Conservation (phyloP, 2,888 invertebrate species). For the Ptilodon capucinus region DNA sequence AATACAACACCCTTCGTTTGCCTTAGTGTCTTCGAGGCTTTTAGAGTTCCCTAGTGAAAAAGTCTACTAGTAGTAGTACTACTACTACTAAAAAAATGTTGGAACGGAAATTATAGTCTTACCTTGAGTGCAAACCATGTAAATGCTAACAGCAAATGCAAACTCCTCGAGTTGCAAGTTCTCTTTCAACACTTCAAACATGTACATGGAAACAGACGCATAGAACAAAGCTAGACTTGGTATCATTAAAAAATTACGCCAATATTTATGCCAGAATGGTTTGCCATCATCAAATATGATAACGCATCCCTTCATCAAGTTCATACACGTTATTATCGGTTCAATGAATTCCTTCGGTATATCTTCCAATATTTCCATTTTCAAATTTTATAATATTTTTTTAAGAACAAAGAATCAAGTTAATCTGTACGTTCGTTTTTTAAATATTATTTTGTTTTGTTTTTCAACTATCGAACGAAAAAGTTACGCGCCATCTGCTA, state of each 20-base stretch:
- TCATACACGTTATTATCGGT: constrained; percentile 24
- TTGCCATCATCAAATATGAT: constrained; percentile 23
- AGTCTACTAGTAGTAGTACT: no score
- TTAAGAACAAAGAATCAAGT: neutral
- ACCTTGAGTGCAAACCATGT: constrained; percentile 38
- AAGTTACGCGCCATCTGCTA: no score
- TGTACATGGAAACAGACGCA: constrained; percentile 20
- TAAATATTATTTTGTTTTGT: no score
- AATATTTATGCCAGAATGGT: constrained; percentile 12
- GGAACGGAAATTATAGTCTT: no score
- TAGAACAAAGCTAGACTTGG: constrained; percentile 15
- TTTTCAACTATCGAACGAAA: no score
- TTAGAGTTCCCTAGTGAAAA: no score
- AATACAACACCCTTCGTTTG: no score
- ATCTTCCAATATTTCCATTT: constrained; percentile 20
- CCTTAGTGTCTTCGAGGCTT: no score
- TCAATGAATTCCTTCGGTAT: constrained; percentile 29
- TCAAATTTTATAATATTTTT: constrained; percentile 2
- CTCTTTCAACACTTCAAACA: constrained; percentile 20
- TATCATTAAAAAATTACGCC: constrained; percentile 18
- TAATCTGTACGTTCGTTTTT: neutral
- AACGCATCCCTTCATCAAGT: constrained; percentile 24
- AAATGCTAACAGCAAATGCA: constrained; percentile 31
- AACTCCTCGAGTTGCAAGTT: constrained; percentile 29
- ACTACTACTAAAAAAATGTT: no score